Conservation (phyloP, 2,797 vertebrate genomes). For the Eidolon dupreanum region DNA sequence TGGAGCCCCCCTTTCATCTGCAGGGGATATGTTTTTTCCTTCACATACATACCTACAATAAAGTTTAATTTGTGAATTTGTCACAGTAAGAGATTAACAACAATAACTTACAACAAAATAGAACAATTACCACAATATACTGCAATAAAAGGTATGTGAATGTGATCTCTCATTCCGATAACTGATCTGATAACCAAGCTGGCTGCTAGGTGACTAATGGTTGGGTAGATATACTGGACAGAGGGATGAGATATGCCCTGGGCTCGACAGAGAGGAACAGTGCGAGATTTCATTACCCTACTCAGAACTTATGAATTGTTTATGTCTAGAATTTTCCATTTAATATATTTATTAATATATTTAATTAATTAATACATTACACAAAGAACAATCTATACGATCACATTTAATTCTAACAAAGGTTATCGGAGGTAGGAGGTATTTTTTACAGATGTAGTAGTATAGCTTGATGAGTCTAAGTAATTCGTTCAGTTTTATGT, state of each 20-base stretch:
- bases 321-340: neutral
- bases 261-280: neutral
- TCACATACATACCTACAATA: neutral
- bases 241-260: neutral
- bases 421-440: neutral
- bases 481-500: neutral
- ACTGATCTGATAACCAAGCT: neutral
- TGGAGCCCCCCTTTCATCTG: neutral
- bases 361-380: neutral
- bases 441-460: neutral
- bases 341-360: too few relatives aligned
- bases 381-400: neutral
- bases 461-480: neutral
- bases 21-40: neutral
- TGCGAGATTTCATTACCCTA: neutral
- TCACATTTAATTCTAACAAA: neutral
- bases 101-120: neutral
- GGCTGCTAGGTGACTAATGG: too few relatives aligned
- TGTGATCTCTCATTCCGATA: neutral
- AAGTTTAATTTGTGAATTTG: neutral
- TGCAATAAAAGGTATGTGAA: neutral
- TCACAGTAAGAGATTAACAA: neutral
- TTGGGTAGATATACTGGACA: neutral
- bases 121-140: neutral
- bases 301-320: neutral